These are phyloP conservation scores for Plotosus lineatus DNA, from an alignment of 2,113 vertebrate species.

Conservation along the genomic window DNA sequence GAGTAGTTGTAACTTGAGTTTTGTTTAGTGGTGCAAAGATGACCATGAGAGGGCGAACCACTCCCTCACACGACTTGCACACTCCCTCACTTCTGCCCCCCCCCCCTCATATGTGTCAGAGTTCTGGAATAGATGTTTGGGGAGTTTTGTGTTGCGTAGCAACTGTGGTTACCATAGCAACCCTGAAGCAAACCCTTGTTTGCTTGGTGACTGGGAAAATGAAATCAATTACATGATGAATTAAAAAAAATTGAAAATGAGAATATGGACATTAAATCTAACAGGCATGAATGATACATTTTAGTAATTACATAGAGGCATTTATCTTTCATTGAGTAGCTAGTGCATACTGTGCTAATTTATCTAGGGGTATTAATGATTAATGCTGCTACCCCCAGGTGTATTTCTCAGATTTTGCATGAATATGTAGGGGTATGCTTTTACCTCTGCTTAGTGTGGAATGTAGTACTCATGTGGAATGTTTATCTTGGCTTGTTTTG, in stretches of 20 bases:
- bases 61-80: not conserved
- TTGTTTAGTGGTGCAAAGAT: not conserved
- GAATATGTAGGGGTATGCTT: not conserved
- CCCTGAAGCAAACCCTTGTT: conserved; percentile 65
- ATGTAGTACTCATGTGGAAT: too few relatives aligned
- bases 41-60: not conserved
- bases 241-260: conserved; percentile 61
- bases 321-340: not conserved
- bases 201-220: conserved; percentile 69
- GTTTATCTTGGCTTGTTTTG: too few relatives aligned
- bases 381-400: conserved; percentile 4
- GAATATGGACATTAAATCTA: conserved; percentile 16
- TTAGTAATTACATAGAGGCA: conserved; percentile 24
- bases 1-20: not conserved
- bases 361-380: conserved; percentile 29
- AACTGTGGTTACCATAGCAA: conserved; percentile 75
- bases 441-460: too few relatives aligned
- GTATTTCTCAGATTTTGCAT: not conserved
- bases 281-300: not conserved
- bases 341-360: conserved; percentile 3
- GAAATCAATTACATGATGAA: conserved; percentile 74
- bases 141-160: conserved; percentile 78
- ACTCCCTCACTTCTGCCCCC: conserved; percentile 5
- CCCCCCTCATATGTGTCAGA: conserved; percentile 72
- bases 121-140: conserved; percentile 78